Evolutionary conservation across 2,113 vertebrate genomes (phyloP).

Genomic region (Melanotaenia duboulayi): DNA sequence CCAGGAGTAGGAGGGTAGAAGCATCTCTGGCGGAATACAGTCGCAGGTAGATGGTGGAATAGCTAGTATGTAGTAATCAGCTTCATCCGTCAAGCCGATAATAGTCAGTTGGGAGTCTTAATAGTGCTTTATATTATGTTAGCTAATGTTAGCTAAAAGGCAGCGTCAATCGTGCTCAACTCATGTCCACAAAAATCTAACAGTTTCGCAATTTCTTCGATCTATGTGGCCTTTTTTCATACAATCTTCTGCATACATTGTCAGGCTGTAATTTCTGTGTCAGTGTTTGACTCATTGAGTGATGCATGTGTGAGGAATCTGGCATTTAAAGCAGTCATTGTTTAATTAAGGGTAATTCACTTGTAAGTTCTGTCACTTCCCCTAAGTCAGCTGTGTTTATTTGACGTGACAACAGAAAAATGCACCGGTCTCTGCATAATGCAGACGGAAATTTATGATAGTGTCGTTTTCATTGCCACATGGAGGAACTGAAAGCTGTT

Average conservation of each 20-base stretch:
- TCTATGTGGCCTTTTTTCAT: constrained; percentile 30
- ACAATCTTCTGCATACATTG: neutral
- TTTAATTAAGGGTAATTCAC: constrained; percentile 2
- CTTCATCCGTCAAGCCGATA: neutral
- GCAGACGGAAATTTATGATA: too few species aligned
- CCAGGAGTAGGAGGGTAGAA: constrained; percentile 16
- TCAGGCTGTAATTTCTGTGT: neutral
- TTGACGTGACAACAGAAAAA: neutral
- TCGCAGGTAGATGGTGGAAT: neutral
- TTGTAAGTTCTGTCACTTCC: neutral
- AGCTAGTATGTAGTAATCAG: too few species aligned
- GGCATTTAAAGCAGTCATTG: neutral
- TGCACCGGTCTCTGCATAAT: neutral
- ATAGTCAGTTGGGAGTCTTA: neutral
- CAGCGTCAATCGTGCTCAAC: neutral
- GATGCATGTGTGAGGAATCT: neutral
- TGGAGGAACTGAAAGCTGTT: neutral
- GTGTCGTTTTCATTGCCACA: constrained; percentile 5
- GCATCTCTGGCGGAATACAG: neutral
- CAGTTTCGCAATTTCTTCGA: constrained; percentile 39
- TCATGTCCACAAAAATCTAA: constrained; percentile 7
- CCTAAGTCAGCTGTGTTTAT: constrained; percentile 5
- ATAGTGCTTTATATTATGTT: constrained; percentile 1
- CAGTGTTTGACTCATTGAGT: neutral
- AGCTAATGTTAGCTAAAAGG: constrained; percentile 24